Conservation (phyloP, 2,113 vertebrate species). For the Eupsittula cactorum region DNA sequence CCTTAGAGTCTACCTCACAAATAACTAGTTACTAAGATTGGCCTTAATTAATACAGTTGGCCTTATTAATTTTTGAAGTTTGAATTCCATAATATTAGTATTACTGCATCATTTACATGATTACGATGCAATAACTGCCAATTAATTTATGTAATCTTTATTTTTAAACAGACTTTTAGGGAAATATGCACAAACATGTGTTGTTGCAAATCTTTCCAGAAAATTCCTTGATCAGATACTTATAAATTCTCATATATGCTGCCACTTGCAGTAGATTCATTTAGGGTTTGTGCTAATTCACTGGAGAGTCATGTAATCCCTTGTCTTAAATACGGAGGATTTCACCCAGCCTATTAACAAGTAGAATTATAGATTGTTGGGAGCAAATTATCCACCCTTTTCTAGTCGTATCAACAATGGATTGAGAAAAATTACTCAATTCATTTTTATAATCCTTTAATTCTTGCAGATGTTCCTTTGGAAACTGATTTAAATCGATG, state of each 20-base stretch:
- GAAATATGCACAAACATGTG: background rate
- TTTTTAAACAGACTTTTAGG: background rate
- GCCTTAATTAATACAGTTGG: background rate
- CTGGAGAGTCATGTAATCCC: slow-evolving; percentile 32
- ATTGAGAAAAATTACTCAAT: slow-evolving; percentile 28
- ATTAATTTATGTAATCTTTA: background rate
- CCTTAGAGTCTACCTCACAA: background rate
- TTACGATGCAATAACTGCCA: background rate
- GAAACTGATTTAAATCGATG: slow-evolving; percentile 40
- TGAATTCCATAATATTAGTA: background rate
- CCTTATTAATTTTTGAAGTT: background rate
- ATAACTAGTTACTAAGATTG: background rate
- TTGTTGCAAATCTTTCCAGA: background rate
- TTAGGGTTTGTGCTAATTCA: slow-evolving; percentile 1
- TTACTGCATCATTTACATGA: background rate
- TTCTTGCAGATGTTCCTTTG: slow-evolving; percentile 19
- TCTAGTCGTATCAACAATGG: slow-evolving; percentile 12
- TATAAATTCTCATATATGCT: background rate
- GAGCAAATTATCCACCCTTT: slow-evolving; percentile 23
- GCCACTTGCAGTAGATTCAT: background rate
- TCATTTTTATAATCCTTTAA: slow-evolving; percentile 56
- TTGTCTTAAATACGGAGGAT: slow-evolving; percentile 24
- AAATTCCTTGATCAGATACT: slow-evolving; percentile 5
- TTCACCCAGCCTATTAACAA: slow-evolving; percentile 29
- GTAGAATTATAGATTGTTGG: slow-evolving; percentile 21